These are phyloP conservation scores for Drosophila azteca DNA, from an alignment of 1,140 invertebrate species.

Conservation along the genomic window DNA sequence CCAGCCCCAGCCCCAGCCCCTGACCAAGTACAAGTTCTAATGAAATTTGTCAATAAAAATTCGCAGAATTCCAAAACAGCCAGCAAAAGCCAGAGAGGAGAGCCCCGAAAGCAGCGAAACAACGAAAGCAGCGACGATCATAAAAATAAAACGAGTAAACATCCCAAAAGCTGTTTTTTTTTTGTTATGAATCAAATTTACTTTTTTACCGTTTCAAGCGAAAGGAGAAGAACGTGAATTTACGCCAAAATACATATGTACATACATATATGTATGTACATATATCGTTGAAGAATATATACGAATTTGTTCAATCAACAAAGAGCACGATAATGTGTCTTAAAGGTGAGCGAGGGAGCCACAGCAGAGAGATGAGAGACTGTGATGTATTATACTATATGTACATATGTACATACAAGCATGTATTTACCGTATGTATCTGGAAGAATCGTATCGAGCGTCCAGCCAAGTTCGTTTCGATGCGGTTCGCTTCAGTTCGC, in stretches of 20 bases:
- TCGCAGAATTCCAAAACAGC: conserved; percentile 70
- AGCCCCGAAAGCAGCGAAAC: conserved; percentile 1
- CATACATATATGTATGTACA: conserved; percentile 17
- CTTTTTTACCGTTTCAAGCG: conserved; percentile 83
- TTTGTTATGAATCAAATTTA: conserved; percentile 74
- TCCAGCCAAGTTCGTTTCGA: conserved; percentile 2
- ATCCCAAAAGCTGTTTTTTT: conserved; percentile 53
- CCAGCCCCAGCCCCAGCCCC: too few relatives aligned
- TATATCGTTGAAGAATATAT: conserved; percentile 1
- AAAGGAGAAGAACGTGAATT: conserved; percentile 66
- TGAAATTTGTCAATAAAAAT: conserved; percentile 80
- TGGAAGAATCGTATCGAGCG: conserved; percentile 24
- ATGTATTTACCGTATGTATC: conserved; percentile 15
- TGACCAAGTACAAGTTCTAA: conserved; percentile 70
- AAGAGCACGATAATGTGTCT: not conserved
- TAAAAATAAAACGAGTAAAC: conserved; percentile 41
- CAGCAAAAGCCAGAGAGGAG: conserved; percentile 10
- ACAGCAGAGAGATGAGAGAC: not conserved
- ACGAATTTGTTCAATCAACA: conserved; percentile 28
- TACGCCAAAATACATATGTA: conserved; percentile 14
- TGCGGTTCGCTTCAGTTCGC: conserved; percentile 14
- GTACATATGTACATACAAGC: conserved; percentile 18
- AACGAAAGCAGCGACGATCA: conserved; percentile 34
- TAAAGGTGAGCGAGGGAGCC: not conserved
- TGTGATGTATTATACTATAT: conserved; percentile 17